Conservation (phyloP, 2,888 invertebrate genomes). For the Protophormia terraenovae region DNA sequence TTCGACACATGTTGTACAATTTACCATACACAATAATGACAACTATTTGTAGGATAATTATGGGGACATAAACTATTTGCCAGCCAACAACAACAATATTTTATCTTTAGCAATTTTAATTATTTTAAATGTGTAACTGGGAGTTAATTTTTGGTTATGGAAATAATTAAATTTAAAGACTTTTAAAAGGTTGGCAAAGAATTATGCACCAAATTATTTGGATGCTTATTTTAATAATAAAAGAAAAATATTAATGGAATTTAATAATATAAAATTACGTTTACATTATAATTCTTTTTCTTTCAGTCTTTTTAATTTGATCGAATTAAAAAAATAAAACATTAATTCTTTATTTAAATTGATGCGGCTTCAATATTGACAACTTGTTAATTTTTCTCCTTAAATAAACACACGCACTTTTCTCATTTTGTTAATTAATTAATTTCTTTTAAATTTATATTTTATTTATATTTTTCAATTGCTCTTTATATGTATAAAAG, state of each 20-base stretch:
- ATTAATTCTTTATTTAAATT: too few relatives aligned
- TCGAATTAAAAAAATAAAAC: too few relatives aligned
- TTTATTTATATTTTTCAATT: background rate
- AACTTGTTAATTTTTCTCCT: background rate
- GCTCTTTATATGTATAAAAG: too few relatives aligned
- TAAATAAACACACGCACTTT: background rate
- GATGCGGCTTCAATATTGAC: too few relatives aligned
- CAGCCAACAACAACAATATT: background rate
- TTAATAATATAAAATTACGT: too few relatives aligned
- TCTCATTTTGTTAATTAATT: slow-evolving; percentile 5
- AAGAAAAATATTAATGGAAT: too few relatives aligned
- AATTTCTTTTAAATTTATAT: background rate
- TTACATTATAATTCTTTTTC: too few relatives aligned
- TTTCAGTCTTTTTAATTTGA: too few relatives aligned
- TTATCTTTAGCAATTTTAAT: background rate
- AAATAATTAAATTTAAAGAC: background rate
- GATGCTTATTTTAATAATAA: too few relatives aligned
- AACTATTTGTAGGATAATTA: background rate
- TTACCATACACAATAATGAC: background rate
- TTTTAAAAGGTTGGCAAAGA: background rate
- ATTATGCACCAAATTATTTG: too few relatives aligned
- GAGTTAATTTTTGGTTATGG: background rate
- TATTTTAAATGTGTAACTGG: background rate
- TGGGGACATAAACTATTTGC: background rate
- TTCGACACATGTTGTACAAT: background rate